Base-by-base conservation (phyloP, 2,113 vertebrate species). In the Centropristis striata region DNA sequence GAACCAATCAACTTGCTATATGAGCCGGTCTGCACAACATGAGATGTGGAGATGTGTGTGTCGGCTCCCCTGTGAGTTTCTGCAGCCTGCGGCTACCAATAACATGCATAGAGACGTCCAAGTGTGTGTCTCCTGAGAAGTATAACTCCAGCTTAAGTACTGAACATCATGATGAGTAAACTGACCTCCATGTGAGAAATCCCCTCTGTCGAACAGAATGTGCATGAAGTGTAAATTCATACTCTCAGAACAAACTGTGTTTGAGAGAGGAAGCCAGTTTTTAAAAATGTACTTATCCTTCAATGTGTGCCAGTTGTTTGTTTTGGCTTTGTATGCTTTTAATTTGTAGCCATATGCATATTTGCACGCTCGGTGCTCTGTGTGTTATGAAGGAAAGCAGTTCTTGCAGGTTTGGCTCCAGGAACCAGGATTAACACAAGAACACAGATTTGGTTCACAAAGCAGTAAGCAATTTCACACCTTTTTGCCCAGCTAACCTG, bases 391-490 rank as follows among this genome's bases (percentile, higher is more conserved):
- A 49, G 60, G 60, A 76, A 75, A 81, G 39, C 61, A 65, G 59
- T 65, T 72, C 67, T 78, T 23, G 5, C 70, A 59, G 14, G 63
- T 81, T 76, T 74, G 63, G 70, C 78, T 78, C 57, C 72, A 75
- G 73, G 81, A 87, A 73, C 57, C 71, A 60, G 75, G 76, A 86
- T 85, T 87, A 90, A 74, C 80, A 72, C 20, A 72, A 84, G 59
- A 80, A 84, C 73, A 81, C 49, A 50, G 61, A 76, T 85, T 84
- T 82, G 71, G 69, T 82, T 84, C 70, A 86, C 73, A 86, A 85
- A 87, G 80, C 81, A 71, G 64, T 69, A 74, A 88, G 86, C 84
- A 85, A 81, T 89, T 90, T 90, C 83, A 87, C 90, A 91, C 83
- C 83, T 87, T 88, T 86, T 80, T 81, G 65, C 60, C 37, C 8